Percentiles rank a stretch among this genome's conserved stretches.
phyloP scores from a whole-genome alignment of 2,797 vertebrate genomes.

The Kryptolebias ocellatus region DNA sequence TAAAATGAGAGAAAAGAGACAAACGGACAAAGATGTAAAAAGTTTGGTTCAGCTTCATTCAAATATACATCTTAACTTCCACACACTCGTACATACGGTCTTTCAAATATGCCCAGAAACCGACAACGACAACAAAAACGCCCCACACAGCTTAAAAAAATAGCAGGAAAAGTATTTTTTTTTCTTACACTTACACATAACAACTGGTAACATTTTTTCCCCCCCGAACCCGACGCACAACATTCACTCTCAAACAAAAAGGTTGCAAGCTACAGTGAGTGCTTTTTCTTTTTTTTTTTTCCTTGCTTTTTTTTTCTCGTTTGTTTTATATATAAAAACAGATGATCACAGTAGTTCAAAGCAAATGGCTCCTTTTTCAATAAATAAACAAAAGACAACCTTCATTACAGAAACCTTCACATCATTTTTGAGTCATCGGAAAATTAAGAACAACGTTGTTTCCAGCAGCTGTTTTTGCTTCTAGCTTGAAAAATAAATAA shows the following conservation, averaged over 20 bases:
- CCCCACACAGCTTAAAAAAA: slow-evolving; percentile 73
- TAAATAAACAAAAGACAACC: slow-evolving; percentile 71
- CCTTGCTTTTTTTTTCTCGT: slow-evolving; percentile 27
- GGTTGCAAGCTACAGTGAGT: slow-evolving; percentile 71
- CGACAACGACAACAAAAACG: slow-evolving; percentile 49
- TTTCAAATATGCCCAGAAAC: slow-evolving; percentile 63
- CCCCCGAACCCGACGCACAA: slow-evolving; percentile 42
- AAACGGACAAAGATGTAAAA: slow-evolving; percentile 57
- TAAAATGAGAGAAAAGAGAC: slow-evolving; percentile 38
- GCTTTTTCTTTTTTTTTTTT: slow-evolving; percentile 48
- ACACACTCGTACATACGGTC: slow-evolving; percentile 28
- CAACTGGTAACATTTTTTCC: slow-evolving; percentile 40
- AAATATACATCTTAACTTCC: slow-evolving; percentile 62
- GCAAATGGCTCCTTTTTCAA: slow-evolving; percentile 69
- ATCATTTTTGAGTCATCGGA: slow-evolving; percentile 25
- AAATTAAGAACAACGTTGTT: slow-evolving; percentile 36
- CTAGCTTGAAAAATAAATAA: slow-evolving; percentile 48
- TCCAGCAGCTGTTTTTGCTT: slow-evolving; percentile 59
- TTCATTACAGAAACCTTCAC: slow-evolving; percentile 45
- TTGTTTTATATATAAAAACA: slow-evolving; percentile 52
- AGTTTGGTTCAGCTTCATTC: slow-evolving; percentile 78
- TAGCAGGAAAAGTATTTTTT: slow-evolving; percentile 77
- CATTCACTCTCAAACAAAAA: slow-evolving; percentile 55
- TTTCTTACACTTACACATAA: slow-evolving; percentile 70
- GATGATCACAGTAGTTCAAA: slow-evolving; percentile 75